A percentile compares a stretch with the other conserved stretches of the same genome.
Evolutionary conservation across 2,888 invertebrate species (phyloP).

Genomic region (Fissipunctia ypsillon): DNA sequence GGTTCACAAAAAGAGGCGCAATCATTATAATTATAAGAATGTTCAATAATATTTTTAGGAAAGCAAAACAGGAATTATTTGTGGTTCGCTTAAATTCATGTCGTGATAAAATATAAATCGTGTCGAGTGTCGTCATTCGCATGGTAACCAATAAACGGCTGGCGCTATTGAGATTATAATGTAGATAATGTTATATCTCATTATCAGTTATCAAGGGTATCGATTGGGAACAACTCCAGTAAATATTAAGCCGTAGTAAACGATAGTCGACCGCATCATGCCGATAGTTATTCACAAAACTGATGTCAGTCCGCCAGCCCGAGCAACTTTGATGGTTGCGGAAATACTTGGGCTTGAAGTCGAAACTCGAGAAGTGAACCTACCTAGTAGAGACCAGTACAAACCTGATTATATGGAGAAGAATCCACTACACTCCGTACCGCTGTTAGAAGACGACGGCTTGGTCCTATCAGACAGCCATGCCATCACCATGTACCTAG

Average conservation of each 20-base stretch:
- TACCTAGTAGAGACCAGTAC: conserved; percentile 70
- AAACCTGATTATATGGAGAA: conserved; percentile 72
- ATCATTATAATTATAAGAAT: no score
- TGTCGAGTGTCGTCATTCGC: neutral
- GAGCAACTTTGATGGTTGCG: conserved; percentile 71
- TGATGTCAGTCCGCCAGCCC: conserved; percentile 73
- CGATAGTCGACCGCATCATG: conserved; percentile 41
- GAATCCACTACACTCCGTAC: conserved; percentile 77
- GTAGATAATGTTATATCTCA: conserved; percentile 17
- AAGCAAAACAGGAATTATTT: neutral
- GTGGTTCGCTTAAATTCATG: neutral
- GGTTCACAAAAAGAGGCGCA: no score
- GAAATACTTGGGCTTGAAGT: conserved; percentile 70
- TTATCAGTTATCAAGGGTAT: conserved; percentile 18
- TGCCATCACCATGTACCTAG: conserved; percentile 75
- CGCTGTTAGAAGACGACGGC: conserved; percentile 75
- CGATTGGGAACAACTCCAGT: conserved; percentile 4
- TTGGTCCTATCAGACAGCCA: conserved; percentile 74
- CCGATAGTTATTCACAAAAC: conserved; percentile 69
- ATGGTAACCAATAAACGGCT: neutral
- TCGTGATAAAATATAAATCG: neutral
- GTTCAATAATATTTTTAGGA: no score
- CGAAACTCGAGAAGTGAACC: conserved; percentile 69
- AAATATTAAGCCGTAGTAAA: neutral
- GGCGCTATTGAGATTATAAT: conserved; percentile 1